Conservation (phyloP, 2,113 vertebrate genomes). For the Zingel zingel region DNA sequence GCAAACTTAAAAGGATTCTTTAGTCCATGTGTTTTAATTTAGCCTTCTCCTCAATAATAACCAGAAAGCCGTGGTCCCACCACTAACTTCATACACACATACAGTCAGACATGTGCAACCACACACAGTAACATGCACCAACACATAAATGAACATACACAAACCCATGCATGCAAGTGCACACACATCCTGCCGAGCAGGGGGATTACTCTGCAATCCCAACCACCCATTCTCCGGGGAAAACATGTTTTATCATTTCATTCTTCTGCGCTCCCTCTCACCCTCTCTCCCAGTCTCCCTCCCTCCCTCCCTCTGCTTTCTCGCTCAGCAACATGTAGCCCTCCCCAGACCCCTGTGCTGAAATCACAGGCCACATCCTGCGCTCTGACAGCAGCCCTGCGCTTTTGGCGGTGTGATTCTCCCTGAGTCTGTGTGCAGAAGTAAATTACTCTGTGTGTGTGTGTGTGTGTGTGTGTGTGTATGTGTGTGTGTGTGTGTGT, state of each 20-base stretch:
- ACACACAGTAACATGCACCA: conserved; percentile 51
- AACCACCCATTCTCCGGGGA: conserved; percentile 72
- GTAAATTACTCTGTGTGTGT: not conserved
- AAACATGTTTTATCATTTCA: conserved; percentile 84
- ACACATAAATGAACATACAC: conserved; percentile 56
- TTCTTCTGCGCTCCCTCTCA: conserved; percentile 58
- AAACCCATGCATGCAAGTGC: conserved; percentile 50
- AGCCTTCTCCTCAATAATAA: conserved; percentile 69
- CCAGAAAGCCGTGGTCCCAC: conserved; percentile 59
- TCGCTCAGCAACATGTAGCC: conserved; percentile 81
- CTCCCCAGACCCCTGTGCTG: conserved; percentile 76
- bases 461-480: not conserved
- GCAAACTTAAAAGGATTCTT: conserved; percentile 75
- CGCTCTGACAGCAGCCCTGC: conserved; percentile 62
- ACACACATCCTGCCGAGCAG: conserved; percentile 68
- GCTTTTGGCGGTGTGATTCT: conserved; percentile 43
- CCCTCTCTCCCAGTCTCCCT: conserved; percentile 11
- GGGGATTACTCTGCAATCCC: conserved; percentile 85
- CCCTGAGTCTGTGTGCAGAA: not conserved
- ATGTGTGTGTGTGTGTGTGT: not conserved
- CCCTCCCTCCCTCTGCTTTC: conserved; percentile 32
- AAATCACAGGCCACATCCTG: conserved; percentile 78
- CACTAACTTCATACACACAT: conserved; percentile 33
- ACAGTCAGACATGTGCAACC: conserved; percentile 26
- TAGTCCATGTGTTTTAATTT: conserved; percentile 75